These are phyloP conservation scores for Python bivittatus DNA, from an alignment of 2,113 vertebrate species.

Conservation along the genomic window DNA sequence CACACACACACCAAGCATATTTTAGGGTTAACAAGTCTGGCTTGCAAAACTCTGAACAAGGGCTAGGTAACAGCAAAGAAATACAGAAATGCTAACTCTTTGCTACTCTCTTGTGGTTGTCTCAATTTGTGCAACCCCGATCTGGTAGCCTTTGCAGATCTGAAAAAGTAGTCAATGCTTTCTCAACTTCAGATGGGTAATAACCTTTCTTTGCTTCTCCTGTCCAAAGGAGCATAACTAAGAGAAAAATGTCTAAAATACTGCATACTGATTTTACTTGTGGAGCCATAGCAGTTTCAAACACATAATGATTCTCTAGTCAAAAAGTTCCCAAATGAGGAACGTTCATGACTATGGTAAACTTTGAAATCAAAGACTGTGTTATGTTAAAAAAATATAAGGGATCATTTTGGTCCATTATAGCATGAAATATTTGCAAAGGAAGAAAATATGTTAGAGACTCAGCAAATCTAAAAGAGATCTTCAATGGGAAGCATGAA, in stretches of 20 bases:
- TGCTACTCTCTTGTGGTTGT: too few relatives aligned
- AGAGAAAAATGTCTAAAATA: background rate
- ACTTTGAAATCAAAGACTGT: background rate
- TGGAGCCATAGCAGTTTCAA: background rate
- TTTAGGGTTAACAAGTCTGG: too few relatives aligned
- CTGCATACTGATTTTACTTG: background rate
- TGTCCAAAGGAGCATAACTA: too few relatives aligned
- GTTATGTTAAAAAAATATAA: background rate
- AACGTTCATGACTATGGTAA: background rate
- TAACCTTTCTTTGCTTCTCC: too few relatives aligned
- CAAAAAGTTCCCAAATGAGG: background rate
- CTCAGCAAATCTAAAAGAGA: background rate
- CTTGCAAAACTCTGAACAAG: too few relatives aligned
- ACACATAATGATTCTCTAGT: background rate
- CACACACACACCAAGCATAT: too few relatives aligned
- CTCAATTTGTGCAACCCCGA: too few relatives aligned
- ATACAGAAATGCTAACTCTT: too few relatives aligned
- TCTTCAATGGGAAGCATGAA: background rate
- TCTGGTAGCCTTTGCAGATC: too few relatives aligned
- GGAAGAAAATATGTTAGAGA: background rate
- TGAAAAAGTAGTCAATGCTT: too few relatives aligned
- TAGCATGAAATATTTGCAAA: background rate
- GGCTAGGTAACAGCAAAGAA: too few relatives aligned
- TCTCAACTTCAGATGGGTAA: too few relatives aligned
- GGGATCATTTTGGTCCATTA: background rate